phyloP scores from a whole-genome alignment of 2,888 invertebrate species.

The Sylvicola cinctus region DNA sequence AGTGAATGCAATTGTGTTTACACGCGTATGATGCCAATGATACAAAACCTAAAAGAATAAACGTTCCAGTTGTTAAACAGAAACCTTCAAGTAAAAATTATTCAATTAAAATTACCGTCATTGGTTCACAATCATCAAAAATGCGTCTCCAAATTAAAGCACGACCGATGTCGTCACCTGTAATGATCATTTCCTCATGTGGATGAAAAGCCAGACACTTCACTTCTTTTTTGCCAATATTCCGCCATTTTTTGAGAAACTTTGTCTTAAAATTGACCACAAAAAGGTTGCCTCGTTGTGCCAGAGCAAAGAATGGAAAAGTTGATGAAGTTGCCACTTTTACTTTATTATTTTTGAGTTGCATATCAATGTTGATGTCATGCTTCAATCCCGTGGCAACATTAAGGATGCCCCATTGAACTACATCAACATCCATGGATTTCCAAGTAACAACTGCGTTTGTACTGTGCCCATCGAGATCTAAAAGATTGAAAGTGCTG shows the following conservation, averaged over 20 bases:
- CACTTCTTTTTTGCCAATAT: constrained; percentile 15
- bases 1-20: constrained; percentile 44
- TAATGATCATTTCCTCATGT: constrained; percentile 37
- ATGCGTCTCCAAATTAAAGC: constrained; percentile 40
- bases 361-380: not conserved
- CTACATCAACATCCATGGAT: not conserved
- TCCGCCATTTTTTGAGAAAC: constrained; percentile 13
- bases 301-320: constrained; percentile 15
- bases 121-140: constrained; percentile 11
- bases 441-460: constrained; percentile 3
- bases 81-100: too few species aligned
- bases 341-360: constrained; percentile 4
- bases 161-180: constrained; percentile 44
- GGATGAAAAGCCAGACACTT: constrained; percentile 50
- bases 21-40: constrained; percentile 61
- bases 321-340: constrained; percentile 14
- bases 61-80: too few species aligned
- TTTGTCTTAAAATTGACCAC: constrained; percentile 16
- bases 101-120: constrained; percentile 6
- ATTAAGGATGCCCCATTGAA: constrained; percentile 1
- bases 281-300: constrained; percentile 12
- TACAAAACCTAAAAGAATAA: constrained; percentile 26
- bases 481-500: too few species aligned
- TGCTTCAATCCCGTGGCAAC: not conserved
- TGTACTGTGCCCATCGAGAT: not conserved